phyloP scores from a whole-genome alignment of 2,797 vertebrate genomes.

The Sebastes paucispinis region DNA sequence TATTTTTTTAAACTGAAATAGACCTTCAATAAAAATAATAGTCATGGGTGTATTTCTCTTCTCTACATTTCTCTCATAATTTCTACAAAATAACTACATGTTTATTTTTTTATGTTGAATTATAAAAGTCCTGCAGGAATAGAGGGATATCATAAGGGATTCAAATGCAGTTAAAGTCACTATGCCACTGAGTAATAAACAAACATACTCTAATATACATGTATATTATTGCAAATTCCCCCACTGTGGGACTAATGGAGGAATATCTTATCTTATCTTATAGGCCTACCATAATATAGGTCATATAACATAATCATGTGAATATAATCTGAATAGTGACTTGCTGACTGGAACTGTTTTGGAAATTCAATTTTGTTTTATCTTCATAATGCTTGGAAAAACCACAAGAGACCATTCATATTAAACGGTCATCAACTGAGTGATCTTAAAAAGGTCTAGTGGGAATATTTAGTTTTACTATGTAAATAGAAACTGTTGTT shows the following conservation, averaged over 20 bases:
- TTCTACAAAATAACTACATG: not conserved
- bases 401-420: slow-evolving; percentile 45
- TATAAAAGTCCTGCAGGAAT: not conserved
- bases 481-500: slow-evolving; percentile 48
- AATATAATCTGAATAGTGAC: not conserved
- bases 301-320: not conserved
- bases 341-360: not conserved
- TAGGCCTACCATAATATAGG: not conserved
- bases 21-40: not conserved
- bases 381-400: not conserved
- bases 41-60: too few relatives aligned
- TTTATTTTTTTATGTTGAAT: not conserved
- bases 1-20: not conserved
- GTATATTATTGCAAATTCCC: too few relatives aligned
- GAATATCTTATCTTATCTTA: too few relatives aligned
- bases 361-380: not conserved
- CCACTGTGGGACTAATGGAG: too few relatives aligned
- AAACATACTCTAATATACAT: not conserved
- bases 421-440: slow-evolving; percentile 44
- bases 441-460: not conserved
- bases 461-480: not conserved
- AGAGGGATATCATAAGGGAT: not conserved
- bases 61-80: too few relatives aligned
- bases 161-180: not conserved
- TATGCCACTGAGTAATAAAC: not conserved